Evolutionary conservation across 1,140 invertebrate species (phyloP), one percentile per base, ranked within the genome.

Genomic region (Bombus fervidus): DNA sequence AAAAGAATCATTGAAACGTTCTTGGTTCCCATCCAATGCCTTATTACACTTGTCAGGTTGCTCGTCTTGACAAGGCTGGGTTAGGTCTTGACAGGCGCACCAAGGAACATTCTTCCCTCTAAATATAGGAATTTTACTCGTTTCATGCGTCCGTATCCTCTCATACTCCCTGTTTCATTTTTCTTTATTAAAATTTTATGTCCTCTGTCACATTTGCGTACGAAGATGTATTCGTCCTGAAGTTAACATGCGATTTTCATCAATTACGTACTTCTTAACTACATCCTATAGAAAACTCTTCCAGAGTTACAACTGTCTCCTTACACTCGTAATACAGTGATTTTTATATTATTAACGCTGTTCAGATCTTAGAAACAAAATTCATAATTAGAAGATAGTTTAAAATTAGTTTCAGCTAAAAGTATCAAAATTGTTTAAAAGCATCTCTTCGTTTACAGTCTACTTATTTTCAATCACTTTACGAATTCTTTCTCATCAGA

Each of bases 1-100:
- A 59, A 59, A 59, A 28, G 34, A 76, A 76, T 76, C 31, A 76
- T 76, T 34, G 53, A 76, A 76, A 76, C 34, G 34, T 39, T 37
- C 74, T 59, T 76, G 53, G 31, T 76, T 59, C 37, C 53, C 74
- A 76, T 76, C 74, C 53, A 18, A 76, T 76, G 74, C 34, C 53
- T 37, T 59, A 28, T 76, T 76, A 76, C 53, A 76, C 34, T 34
- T 76, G 53, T 76, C 74, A 59, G 34, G 53, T 57, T 75, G 22
- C 31, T 57, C 43, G 31, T 37, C 73, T 57, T 25, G 73, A 75
- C 73, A 57, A 28, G 47, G 41, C 22, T n/a, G 22, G 34, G 73
- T 76, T 59, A 76, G 12, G 25, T 76, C 53, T 47, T 37, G 74
- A 76, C 74, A 76, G 34, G 3, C 53, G 34, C 25, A 59, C 8